Evolutionary conservation across 2,888 invertebrate genomes (phyloP).

Genomic region (Cylindroiulus punctatus): DNA sequence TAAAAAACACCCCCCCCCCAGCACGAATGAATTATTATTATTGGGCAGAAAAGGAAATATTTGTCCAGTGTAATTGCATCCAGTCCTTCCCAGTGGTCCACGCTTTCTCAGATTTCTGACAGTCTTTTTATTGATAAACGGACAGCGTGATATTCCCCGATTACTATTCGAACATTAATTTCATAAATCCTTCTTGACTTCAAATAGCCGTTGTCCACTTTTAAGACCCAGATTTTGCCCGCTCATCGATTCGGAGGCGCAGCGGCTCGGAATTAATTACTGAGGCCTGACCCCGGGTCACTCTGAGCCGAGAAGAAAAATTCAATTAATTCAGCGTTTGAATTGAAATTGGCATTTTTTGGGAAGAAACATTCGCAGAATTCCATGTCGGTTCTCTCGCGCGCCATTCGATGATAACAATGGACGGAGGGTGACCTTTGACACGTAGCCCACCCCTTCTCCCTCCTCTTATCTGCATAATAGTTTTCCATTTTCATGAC

Average conservation of each 20-base stretch:
- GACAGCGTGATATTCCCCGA: conserved; percentile 11
- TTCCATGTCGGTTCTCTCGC: conserved; percentile 10
- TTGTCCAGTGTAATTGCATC: not conserved
- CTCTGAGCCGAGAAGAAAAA: conserved; percentile 21
- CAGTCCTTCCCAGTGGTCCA: not conserved
- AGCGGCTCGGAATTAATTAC: conserved; percentile 45
- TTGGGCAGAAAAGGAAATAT: conserved; percentile 39
- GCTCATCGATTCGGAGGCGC: conserved; percentile 1
- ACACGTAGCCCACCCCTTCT: not conserved
- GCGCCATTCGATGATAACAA: conserved; percentile 45
- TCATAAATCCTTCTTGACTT: conserved; percentile 45
- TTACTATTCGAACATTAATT: conserved; percentile 35
- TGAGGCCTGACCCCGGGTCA: conserved; percentile 28
- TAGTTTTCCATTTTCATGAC: conserved; percentile 43
- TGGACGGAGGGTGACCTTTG: not conserved
- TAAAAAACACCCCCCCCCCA: not conserved
- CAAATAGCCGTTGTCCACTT: not conserved
- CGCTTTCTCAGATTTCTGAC: conserved; percentile 36
- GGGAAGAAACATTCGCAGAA: conserved; percentile 43
- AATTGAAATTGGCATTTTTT: conserved; percentile 43
- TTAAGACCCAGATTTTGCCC: conserved; percentile 9
- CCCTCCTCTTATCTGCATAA: conserved; percentile 41
- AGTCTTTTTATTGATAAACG: not conserved
- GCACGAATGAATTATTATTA: conserved; percentile 27
- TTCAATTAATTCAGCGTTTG: conserved; percentile 47